Evolutionary conservation across 2,113 vertebrate species (phyloP).

Genomic region (Euleptes europaea): DNA sequence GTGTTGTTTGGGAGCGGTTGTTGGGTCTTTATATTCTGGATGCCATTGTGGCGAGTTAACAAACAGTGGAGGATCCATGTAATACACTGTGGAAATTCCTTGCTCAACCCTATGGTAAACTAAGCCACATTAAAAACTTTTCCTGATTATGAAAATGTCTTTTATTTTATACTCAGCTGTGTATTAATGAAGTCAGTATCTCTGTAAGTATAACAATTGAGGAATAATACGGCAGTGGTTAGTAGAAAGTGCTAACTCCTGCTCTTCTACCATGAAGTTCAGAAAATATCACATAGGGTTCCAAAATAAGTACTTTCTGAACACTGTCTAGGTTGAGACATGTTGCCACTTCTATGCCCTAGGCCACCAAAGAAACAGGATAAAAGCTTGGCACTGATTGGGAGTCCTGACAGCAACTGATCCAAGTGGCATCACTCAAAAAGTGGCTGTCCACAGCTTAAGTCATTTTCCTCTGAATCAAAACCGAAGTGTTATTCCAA

Average conservation of each 20-base stretch:
- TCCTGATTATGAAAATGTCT: neutral
- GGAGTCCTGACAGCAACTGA: too few species aligned
- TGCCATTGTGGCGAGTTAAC: conserved; percentile 23
- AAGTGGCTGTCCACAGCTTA: too few species aligned
- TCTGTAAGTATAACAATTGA: neutral
- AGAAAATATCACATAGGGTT: neutral
- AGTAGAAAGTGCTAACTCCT: neutral
- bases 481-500: too few species aligned
- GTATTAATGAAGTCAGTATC: neutral
- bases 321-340: too few species aligned
- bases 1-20: conserved; percentile 7
- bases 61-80: neutral
- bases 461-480: too few species aligned
- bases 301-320: neutral
- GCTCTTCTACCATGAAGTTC: neutral
- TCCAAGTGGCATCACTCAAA: too few species aligned
- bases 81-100: neutral
- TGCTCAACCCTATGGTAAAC: neutral
- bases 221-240: neutral
- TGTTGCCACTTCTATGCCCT: too few species aligned
- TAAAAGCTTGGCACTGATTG: too few species aligned
- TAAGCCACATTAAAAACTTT: neutral
- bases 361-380: too few species aligned
- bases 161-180: neutral
- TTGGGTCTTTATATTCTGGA: conserved; percentile 35